phyloP scores from a whole-genome alignment of 1,140 invertebrate genomes.

The Phenacoccus solenopsis region DNA sequence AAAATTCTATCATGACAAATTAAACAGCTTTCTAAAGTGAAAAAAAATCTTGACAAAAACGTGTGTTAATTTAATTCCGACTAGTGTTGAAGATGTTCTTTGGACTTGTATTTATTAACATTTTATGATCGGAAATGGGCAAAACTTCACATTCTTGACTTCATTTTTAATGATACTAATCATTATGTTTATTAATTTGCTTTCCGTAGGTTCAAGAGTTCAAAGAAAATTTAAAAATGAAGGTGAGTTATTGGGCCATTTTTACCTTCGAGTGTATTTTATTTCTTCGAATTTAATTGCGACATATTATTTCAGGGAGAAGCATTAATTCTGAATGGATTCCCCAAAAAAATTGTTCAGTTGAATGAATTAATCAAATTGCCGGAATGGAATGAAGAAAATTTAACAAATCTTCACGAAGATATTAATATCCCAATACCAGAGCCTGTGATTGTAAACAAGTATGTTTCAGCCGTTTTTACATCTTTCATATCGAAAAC shows the following conservation, averaged over 20 bases:
- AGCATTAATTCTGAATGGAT: conserved; percentile 66
- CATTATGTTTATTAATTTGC: background rate
- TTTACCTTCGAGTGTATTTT: too few species aligned
- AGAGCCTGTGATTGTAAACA: conserved; percentile 53
- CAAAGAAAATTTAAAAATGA: conserved; percentile 1
- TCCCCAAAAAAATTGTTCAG: conserved; percentile 80
- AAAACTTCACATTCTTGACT: too few species aligned
- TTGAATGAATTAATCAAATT: conserved; percentile 72
- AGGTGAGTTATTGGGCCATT: background rate
- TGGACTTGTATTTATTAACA: too few species aligned
- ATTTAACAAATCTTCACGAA: conserved; percentile 60
- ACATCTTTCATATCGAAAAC: too few species aligned
- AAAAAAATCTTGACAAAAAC: too few species aligned
- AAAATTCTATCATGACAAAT: too few species aligned
- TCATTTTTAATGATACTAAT: background rate
- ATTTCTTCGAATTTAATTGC: background rate
- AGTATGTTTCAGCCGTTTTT: conserved; percentile 33
- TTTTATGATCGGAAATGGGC: too few species aligned
- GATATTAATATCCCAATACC: conserved; percentile 78
- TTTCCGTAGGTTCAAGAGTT: background rate
- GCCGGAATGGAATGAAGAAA: conserved; percentile 57
- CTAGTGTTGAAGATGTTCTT: too few species aligned
- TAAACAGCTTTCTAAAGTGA: too few species aligned
- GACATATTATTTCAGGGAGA: conserved; percentile 47
- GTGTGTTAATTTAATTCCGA: too few species aligned